A percentile compares a stretch with the other conserved stretches of the same genome.
These are phyloP conservation scores for Bruchidius siliquastri DNA, from an alignment of 2,888 invertebrate species.

Conservation along the genomic window DNA sequence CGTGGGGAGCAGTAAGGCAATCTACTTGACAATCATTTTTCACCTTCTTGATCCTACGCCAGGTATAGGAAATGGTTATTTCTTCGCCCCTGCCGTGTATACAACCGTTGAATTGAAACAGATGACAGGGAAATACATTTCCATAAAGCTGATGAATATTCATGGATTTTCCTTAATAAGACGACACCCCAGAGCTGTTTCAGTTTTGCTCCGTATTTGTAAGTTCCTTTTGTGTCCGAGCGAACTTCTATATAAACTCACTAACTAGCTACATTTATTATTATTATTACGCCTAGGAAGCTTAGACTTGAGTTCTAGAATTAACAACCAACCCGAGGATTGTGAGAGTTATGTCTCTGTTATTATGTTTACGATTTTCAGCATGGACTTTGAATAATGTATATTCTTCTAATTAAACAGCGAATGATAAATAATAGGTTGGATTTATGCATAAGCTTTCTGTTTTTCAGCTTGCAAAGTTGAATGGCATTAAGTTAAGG, in stretches of 20 bases:
- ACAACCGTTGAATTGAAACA: conserved; percentile 20
- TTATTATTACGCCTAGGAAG: conserved; percentile 21
- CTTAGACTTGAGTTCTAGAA: conserved; percentile 19
- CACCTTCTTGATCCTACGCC: background rate
- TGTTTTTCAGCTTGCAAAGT: background rate
- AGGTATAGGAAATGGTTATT: background rate
- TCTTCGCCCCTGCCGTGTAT: background rate
- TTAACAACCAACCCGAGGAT: conserved; percentile 22
- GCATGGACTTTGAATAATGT: background rate
- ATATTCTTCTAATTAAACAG: background rate
- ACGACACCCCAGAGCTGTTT: conserved; percentile 20
- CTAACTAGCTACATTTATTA: conserved; percentile 20
- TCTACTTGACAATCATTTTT: background rate
- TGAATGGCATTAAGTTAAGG: background rate
- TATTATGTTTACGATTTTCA: background rate
- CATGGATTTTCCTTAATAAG: conserved; percentile 20
- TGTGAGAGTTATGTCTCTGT: conserved; percentile 6
- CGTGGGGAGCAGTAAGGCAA: no score
- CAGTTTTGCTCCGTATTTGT: conserved; percentile 23
- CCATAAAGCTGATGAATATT: conserved; percentile 24
- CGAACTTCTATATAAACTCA: conserved; percentile 14
- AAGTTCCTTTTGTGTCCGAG: conserved; percentile 22
- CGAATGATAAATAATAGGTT: background rate
- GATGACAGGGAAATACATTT: conserved; percentile 23
- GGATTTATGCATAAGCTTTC: background rate